Conservation (phyloP, 2,113 vertebrate genomes). For the Scalopus aquaticus region DNA sequence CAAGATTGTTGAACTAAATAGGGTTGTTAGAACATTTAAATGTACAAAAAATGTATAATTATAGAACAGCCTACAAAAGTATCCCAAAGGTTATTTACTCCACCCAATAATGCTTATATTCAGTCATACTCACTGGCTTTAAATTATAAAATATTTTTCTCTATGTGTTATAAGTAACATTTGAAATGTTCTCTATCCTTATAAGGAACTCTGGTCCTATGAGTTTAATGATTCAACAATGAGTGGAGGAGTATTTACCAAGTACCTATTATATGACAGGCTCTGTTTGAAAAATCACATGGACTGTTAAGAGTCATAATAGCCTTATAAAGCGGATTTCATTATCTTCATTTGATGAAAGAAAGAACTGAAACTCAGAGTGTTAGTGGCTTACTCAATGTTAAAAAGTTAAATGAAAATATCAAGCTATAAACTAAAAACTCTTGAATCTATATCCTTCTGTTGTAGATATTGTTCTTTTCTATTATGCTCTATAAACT, state of each 20-base stretch:
- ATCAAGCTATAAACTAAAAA: neutral
- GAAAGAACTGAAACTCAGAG: neutral
- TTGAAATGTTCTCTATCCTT: neutral
- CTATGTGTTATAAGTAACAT: neutral
- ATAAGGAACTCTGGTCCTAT: neutral
- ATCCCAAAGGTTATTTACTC: neutral
- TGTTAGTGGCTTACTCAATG: neutral
- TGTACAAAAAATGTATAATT: neutral
- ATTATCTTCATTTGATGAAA: neutral
- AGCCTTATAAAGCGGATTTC: neutral
- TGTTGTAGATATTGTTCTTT: neutral
- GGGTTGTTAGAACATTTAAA: neutral
- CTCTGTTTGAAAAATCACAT: neutral
- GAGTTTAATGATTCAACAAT: neutral
- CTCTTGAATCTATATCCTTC: neutral
- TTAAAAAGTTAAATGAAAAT: neutral
- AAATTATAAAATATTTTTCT: conserved; percentile 22
- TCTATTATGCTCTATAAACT: neutral
- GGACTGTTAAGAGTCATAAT: neutral
- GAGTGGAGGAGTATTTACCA: neutral
- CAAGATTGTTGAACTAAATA: neutral
- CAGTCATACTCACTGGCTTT: neutral
- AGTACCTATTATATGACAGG: neutral
- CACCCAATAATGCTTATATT: neutral
- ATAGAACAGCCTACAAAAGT: neutral